phyloP scores from a whole-genome alignment of 2,113 vertebrate species.

The Mus pahari region DNA sequence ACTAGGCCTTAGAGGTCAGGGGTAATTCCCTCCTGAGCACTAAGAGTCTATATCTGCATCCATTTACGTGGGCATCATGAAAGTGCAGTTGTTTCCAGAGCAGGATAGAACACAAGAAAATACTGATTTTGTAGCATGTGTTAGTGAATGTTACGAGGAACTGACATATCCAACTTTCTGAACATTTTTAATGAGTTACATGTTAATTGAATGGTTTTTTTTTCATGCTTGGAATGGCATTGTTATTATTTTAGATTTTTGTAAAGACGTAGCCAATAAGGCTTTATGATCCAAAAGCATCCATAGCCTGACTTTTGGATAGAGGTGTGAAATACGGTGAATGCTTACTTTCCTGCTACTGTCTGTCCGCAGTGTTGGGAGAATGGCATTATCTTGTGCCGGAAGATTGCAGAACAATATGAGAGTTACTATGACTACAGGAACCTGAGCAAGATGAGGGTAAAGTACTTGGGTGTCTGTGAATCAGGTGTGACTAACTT shows the following conservation, averaged over 20 bases:
- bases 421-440: constrained; percentile 99
- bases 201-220: not conserved
- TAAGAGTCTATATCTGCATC: not conserved
- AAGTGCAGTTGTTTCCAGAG: constrained; percentile 28
- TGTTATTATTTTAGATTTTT: not conserved
- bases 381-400: constrained; percentile 97
- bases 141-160: not conserved
- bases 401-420: constrained; percentile 98
- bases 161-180: not conserved
- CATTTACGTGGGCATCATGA: not conserved
- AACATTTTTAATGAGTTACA: not conserved
- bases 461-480: constrained; percentile 81
- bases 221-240: not conserved
- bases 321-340: not conserved
- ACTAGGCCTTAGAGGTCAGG: not conserved
- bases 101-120: constrained; percentile 27
- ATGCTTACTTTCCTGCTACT: not conserved
- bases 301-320: not conserved
- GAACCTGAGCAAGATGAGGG: constrained; percentile 99
- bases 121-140: not conserved
- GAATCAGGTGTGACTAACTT: constrained; percentile 35
- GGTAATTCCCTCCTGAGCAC: not conserved
- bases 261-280: not conserved
- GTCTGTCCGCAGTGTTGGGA: constrained; percentile 94
- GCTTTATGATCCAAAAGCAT: not conserved